Evolutionary conservation across 2,888 invertebrate species (phyloP), one percentile per base, ranked within the genome.

Genomic region (Zaprionus bogoriensis): DNA sequence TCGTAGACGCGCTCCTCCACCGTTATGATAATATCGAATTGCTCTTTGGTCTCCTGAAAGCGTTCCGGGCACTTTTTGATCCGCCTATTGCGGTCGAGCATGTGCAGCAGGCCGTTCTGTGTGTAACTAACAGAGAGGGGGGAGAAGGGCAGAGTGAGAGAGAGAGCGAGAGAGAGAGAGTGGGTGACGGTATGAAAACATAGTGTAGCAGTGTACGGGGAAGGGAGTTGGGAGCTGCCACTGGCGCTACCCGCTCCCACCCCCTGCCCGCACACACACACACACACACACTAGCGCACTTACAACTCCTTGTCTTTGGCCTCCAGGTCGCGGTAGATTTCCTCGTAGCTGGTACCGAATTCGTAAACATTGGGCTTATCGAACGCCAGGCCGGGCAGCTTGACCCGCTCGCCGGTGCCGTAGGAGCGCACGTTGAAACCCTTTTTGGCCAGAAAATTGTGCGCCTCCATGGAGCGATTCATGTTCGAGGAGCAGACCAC

Each of bases 391-490:
- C 99, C 99, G 5, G 99, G 99, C 58, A 99, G 92, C 91, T 99
- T 99, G 1, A 99, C 99, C 4, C 97, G 96, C 88, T 97, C 97
- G 6, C 97, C 97, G 25, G 97, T 97, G 12, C 98, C 98, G 92
- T 95, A 99, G 0, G 98, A 99, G 89, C 96, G 94, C 0, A 99
- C 99, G 89, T 95, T 95, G 89, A 97, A 99, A 10, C 99, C 99
- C 88, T 98, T 98, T 92, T 99, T 99, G 55, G 97, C 96, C 46
- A 99, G 92, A 91, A 98, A 98, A 60, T 97, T 97, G 92, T 99
- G 99, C 12, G 99, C 99, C 92, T 99, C 99, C 99, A 99, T 99
- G 87, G 98, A 99, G 61, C 99, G 93, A 90, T 99, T 99, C 98
- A 99, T 99, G 91, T 99, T 99, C 88, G 98, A 99, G 6, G 99